Percentiles rank a stretch among this genome's conserved stretches.
These are phyloP conservation scores for Polyodon spathula DNA, from an alignment of 2,113 vertebrate genomes.

Conservation along the genomic window DNA sequence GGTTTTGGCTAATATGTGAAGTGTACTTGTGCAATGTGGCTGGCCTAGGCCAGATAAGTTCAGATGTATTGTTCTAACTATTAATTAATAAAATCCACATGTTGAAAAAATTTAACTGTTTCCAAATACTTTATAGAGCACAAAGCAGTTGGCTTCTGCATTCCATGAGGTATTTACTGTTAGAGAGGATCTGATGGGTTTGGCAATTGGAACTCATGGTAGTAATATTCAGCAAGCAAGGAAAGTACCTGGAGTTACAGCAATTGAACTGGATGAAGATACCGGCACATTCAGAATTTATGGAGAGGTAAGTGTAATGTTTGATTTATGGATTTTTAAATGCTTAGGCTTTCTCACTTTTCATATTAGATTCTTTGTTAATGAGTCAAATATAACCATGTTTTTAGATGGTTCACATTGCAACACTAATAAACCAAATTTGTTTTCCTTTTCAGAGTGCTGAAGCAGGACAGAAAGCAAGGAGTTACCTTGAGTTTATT, in stretches of 20 bases:
- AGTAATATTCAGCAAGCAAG: slow-evolving; percentile 72
- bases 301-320: slow-evolving; percentile 54
- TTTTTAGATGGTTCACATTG: too few relatives aligned
- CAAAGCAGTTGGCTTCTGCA: slow-evolving; percentile 70
- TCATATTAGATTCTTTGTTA: too few relatives aligned
- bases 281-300: slow-evolving; percentile 72
- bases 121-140: slow-evolving; percentile 45
- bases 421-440: too few relatives aligned
- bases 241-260: slow-evolving; percentile 69
- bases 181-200: slow-evolving; percentile 74
- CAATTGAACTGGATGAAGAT: slow-evolving; percentile 70
- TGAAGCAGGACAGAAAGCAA: slow-evolving; percentile 70
- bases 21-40: too few relatives aligned
- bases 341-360: too few relatives aligned
- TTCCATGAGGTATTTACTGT: slow-evolving; percentile 74
- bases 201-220: slow-evolving; percentile 71
- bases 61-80: slow-evolving; percentile 5
- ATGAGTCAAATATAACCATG: too few relatives aligned
- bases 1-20: too few relatives aligned
- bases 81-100: background rate
- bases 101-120: too few relatives aligned
- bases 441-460: slow-evolving; percentile 44
- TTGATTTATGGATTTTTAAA: too few relatives aligned
- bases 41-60: too few relatives aligned
- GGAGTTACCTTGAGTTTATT: slow-evolving; percentile 73